phyloP scores from a whole-genome alignment of 2,797 vertebrate genomes.

The Acanthurus tractus region DNA sequence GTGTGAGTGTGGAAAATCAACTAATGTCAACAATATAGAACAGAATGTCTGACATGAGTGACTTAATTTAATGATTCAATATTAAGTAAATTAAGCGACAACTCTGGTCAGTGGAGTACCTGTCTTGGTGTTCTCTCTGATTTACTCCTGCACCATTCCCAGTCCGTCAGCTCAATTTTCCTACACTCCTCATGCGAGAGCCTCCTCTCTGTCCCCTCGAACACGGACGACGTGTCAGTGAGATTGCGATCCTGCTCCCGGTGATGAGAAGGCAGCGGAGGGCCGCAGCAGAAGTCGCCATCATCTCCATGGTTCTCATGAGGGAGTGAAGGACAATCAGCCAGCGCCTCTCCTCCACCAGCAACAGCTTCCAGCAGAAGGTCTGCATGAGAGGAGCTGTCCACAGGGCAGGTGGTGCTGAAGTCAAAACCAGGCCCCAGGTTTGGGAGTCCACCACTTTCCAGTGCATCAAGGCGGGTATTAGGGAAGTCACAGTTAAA shows the following conservation, averaged over 20 bases:
- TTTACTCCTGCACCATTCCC: slow-evolving; percentile 98
- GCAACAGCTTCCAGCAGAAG: slow-evolving; percentile 70
- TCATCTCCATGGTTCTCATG: slow-evolving; percentile 58
- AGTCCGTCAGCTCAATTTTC: slow-evolving; percentile 91
- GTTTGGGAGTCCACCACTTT: slow-evolving; percentile 68
- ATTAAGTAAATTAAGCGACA: slow-evolving; percentile 23
- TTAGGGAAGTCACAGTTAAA: slow-evolving; percentile 82
- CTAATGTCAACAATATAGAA: slow-evolving; percentile 34
- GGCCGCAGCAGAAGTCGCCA: slow-evolving; percentile 67
- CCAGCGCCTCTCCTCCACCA: slow-evolving; percentile 57
- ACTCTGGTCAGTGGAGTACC: slow-evolving; percentile 81
- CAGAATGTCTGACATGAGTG: slow-evolving; percentile 41
- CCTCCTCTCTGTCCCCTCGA: slow-evolving; percentile 89
- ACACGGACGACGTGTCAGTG: slow-evolving; percentile 75
- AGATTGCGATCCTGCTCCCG: slow-evolving; percentile 73
- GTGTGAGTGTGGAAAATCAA: slow-evolving; percentile 31
- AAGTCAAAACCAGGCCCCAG: slow-evolving; percentile 81
- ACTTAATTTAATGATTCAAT: slow-evolving; percentile 33
- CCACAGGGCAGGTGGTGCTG: slow-evolving; percentile 82
- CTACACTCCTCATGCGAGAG: slow-evolving; percentile 90
- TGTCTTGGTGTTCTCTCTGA: slow-evolving; percentile 96
- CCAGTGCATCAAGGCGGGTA: slow-evolving; percentile 66
- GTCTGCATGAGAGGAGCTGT: slow-evolving; percentile 81
- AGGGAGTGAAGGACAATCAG: slow-evolving; percentile 61
- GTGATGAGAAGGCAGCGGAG: slow-evolving; percentile 54